phyloP scores from a whole-genome alignment of 2,797 vertebrate genomes.

The Brotogeris chrysoptera region DNA sequence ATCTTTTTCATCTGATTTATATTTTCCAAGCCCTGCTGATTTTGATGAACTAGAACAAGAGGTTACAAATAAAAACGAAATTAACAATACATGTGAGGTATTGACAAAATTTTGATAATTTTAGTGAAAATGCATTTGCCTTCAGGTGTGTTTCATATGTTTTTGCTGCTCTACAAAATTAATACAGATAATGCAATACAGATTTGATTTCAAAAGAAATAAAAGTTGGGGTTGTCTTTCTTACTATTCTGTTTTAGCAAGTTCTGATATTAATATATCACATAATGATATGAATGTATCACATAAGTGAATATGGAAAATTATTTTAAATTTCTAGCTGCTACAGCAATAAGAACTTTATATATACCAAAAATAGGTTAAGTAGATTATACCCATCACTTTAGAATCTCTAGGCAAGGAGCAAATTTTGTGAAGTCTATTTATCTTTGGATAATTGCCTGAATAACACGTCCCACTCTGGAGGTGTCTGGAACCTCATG shows the following conservation, averaged over 20 bases:
- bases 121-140: background rate
- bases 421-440: background rate
- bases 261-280: background rate
- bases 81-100: background rate
- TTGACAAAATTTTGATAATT: background rate
- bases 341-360: background rate
- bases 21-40: constrained; percentile 20
- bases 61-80: background rate
- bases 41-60: constrained; percentile 51
- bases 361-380: background rate
- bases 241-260: background rate
- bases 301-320: background rate
- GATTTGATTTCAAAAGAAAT: background rate
- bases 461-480: background rate
- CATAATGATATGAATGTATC: background rate
- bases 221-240: background rate
- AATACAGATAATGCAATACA: background rate
- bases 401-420: background rate
- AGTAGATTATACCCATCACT: background rate
- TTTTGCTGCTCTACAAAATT: background rate
- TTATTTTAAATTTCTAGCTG: background rate
- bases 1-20: constrained; percentile 77
- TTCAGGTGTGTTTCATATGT: background rate
- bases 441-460: background rate
- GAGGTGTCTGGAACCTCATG: background rate